phyloP scores from a whole-genome alignment of 2,113 vertebrate genomes.

The Prionailurus bengalensis region DNA sequence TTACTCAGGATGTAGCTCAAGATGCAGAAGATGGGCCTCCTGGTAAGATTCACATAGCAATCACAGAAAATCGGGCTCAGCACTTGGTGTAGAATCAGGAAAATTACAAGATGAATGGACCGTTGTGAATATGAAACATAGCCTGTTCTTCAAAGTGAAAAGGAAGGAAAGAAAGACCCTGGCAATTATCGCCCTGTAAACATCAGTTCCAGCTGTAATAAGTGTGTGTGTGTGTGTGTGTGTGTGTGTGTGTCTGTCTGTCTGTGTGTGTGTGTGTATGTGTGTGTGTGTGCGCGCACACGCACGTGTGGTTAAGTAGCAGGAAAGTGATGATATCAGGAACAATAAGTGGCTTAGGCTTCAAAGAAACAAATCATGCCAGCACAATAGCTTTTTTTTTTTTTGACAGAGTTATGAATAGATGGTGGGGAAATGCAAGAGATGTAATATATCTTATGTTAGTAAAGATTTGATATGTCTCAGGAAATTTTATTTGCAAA shows the following conservation, averaged over 20 bases:
- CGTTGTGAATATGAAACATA: background rate
- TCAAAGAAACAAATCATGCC: conserved; percentile 70
- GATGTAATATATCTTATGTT: conserved; percentile 64
- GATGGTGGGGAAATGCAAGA: conserved; percentile 65
- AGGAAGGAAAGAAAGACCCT: conserved; percentile 20
- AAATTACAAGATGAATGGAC: conserved; percentile 32
- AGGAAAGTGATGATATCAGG: conserved; percentile 64
- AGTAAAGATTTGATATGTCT: conserved; percentile 72
- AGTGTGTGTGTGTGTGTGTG: background rate
- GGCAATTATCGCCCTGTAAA: conserved; percentile 21
- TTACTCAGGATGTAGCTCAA: background rate
- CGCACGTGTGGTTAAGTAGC: background rate
- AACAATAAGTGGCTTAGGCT: conserved; percentile 56
- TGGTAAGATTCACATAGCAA: background rate
- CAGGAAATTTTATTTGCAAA: conserved; percentile 75
- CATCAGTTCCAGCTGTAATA: conserved; percentile 26
- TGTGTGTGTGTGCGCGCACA: background rate
- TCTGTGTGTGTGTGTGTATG: no score
- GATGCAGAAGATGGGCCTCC: background rate
- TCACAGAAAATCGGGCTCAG: conserved; percentile 42
- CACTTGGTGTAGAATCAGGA: conserved; percentile 13
- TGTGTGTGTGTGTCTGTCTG: background rate
- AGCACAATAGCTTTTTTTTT: conserved; percentile 59
- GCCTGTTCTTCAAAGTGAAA: conserved; percentile 32
- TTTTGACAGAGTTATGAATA: conserved; percentile 74